These are phyloP conservation scores for Caenorhabditis tropicalis DNA, from an alignment of 1,140 invertebrate species.

Conservation along the genomic window DNA sequence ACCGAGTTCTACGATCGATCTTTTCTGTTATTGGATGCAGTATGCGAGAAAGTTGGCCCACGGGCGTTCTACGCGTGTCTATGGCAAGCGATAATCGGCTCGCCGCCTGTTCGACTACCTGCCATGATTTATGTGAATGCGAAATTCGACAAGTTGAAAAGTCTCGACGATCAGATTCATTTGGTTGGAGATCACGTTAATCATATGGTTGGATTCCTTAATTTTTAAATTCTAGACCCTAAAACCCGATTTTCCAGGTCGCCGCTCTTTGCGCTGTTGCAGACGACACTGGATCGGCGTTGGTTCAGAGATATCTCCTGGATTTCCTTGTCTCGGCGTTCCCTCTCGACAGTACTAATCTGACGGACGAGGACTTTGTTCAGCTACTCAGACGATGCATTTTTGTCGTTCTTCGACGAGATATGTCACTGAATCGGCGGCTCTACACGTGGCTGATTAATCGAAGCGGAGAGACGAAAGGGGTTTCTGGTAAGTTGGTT, in stretches of 20 bases:
- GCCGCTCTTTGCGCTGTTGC: constrained; percentile 80
- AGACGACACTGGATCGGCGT: constrained; percentile 79
- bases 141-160: constrained; percentile 83
- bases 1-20: constrained; percentile 86
- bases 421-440: constrained; percentile 88
- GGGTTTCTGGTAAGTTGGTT: constrained; percentile 28
- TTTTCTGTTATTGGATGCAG: constrained; percentile 81
- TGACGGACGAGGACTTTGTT: constrained; percentile 83
- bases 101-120: constrained; percentile 83
- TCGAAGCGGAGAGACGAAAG: constrained; percentile 46
- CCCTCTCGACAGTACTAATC: constrained; percentile 74
- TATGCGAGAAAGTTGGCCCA: constrained; percentile 82
- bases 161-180: constrained; percentile 84
- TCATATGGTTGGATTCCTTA: constrained; percentile 78
- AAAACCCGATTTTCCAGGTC: constrained; percentile 69
- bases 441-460: constrained; percentile 68
- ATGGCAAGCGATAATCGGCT: constrained; percentile 80
- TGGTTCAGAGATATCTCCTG: constrained; percentile 86
- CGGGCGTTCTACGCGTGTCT: constrained; percentile 86
- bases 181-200: constrained; percentile 86
- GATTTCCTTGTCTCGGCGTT: constrained; percentile 86
- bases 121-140: constrained; percentile 83
- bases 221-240: too few relatives aligned
- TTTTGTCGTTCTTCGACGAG: constrained; percentile 83
- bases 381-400: constrained; percentile 82